These are phyloP conservation scores for Psittacula echo DNA, from an alignment of 2,797 vertebrate genomes.

Conservation along the genomic window DNA sequence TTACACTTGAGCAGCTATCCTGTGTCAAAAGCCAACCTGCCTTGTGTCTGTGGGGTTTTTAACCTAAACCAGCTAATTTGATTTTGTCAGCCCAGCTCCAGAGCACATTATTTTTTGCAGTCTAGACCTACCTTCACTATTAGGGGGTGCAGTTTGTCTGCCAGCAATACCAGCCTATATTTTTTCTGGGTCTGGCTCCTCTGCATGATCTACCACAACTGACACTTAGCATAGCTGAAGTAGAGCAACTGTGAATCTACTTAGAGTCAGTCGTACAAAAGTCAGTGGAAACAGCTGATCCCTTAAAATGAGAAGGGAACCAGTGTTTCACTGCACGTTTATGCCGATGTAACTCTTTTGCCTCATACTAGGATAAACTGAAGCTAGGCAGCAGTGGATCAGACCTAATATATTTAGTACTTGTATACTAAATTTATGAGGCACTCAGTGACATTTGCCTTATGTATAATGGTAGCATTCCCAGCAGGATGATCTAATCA, in stretches of 20 bases:
- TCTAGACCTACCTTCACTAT: slow-evolving; percentile 16
- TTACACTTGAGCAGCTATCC: not conserved
- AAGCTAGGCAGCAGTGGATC: slow-evolving; percentile 42
- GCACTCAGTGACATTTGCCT: slow-evolving; percentile 54
- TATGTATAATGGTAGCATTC: slow-evolving; percentile 55
- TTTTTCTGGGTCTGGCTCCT: slow-evolving; percentile 6
- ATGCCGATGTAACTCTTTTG: not conserved
- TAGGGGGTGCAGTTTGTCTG: not conserved
- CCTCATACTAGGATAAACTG: slow-evolving; percentile 17
- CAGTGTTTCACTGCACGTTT: not conserved
- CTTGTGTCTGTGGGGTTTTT: not conserved
- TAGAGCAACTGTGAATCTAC: slow-evolving; percentile 29
- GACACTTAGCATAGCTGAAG: not conserved
- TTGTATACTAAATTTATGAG: slow-evolving; percentile 59
- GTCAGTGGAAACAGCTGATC: slow-evolving; percentile 48
- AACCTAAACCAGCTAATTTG: slow-evolving; percentile 1
- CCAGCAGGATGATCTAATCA: slow-evolving; percentile 60
- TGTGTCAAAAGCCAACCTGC: not conserved
- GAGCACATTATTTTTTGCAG: not conserved
- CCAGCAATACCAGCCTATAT: slow-evolving; percentile 55
- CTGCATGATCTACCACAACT: not conserved
- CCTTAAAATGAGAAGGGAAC: slow-evolving; percentile 17
- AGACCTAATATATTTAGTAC: slow-evolving; percentile 43
- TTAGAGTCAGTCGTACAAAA: not conserved
- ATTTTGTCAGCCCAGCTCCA: slow-evolving; percentile 6